Conservation (phyloP, 1,140 invertebrate species). For the Lucilia sericata region DNA sequence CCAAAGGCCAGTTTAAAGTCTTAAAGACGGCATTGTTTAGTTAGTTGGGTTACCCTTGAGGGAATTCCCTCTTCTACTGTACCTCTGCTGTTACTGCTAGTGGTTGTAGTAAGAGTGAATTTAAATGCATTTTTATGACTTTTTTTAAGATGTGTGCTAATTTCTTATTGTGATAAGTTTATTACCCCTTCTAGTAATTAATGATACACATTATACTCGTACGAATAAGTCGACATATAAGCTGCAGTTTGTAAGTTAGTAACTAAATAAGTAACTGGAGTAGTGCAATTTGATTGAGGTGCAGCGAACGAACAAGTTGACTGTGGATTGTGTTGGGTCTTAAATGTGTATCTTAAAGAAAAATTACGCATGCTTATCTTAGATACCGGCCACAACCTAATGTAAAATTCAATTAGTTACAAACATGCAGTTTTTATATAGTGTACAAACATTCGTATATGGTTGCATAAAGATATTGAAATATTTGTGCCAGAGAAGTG, state of each 20-base stretch:
- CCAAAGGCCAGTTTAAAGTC: too few relatives aligned
- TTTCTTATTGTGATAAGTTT: slow-evolving; percentile 44
- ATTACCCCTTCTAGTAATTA: slow-evolving; percentile 41
- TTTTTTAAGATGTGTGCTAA: slow-evolving; percentile 42
- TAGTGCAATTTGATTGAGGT: too few relatives aligned
- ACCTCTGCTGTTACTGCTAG: neutral
- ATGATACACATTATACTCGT: slow-evolving; percentile 36
- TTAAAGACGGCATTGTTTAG: too few relatives aligned
- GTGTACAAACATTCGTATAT: neutral
- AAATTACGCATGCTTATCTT: slow-evolving; percentile 43
- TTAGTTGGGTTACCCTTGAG: neutral
- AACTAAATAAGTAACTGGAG: too few relatives aligned
- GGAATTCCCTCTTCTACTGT: neutral
- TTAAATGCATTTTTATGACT: slow-evolving; percentile 37
- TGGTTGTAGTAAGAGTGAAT: neutral
- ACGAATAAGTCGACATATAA: neutral
- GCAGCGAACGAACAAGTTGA: too few relatives aligned
- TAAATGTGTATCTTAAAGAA: slow-evolving; percentile 35
- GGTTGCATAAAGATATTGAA: too few relatives aligned
- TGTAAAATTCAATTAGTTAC: slow-evolving; percentile 40
- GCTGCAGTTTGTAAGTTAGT: too few relatives aligned
- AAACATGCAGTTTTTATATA: slow-evolving; percentile 19
- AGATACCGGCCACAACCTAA: slow-evolving; percentile 36
- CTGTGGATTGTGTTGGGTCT: neutral
- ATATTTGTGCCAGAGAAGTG: too few relatives aligned